Percentiles rank a stretch among this genome's conserved stretches.
Evolutionary conservation across 2,888 invertebrate species (phyloP).

Genomic region (Drosophila cognata): DNA sequence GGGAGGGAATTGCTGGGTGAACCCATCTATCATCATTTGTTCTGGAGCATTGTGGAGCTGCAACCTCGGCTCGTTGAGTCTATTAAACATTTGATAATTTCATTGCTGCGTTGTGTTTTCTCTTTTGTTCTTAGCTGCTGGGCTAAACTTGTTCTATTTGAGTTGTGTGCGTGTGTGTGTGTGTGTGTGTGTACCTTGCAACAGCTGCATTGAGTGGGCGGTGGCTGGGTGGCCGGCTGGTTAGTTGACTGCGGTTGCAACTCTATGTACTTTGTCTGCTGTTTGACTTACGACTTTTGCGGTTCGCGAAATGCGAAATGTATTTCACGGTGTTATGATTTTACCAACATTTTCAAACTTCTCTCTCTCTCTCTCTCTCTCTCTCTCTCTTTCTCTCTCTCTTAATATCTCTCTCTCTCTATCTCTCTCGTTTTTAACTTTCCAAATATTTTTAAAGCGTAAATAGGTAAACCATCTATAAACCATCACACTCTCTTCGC

Average conservation of each 20-base stretch:
- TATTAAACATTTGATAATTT: slow-evolving; percentile 78
- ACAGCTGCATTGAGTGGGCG: slow-evolving; percentile 42
- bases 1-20: background rate
- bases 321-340: slow-evolving; percentile 67
- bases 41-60: slow-evolving; percentile 6
- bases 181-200: slow-evolving; percentile 40
- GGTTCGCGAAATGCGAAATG: slow-evolving; percentile 57
- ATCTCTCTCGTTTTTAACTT: slow-evolving; percentile 30
- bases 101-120: slow-evolving; percentile 35
- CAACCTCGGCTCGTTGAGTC: slow-evolving; percentile 54
- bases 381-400: too few relatives aligned
- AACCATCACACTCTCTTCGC: slow-evolving; percentile 3
- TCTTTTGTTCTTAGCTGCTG: slow-evolving; percentile 38
- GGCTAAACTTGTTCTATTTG: slow-evolving; percentile 66
- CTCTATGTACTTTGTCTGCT: slow-evolving; percentile 50
- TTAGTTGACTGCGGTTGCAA: slow-evolving; percentile 29
- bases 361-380: slow-evolving; percentile 27
- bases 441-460: slow-evolving; percentile 63
- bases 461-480: slow-evolving; percentile 51
- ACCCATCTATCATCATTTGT: slow-evolving; percentile 63
- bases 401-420: background rate
- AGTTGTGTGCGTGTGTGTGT: slow-evolving; percentile 54
- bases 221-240: slow-evolving; percentile 23
- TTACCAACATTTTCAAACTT: slow-evolving; percentile 58
- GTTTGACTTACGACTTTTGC: slow-evolving; percentile 77